These are phyloP conservation scores for Enteromius viviparus DNA, from an alignment of 2,797 vertebrate genomes.

Conservation along the genomic window DNA sequence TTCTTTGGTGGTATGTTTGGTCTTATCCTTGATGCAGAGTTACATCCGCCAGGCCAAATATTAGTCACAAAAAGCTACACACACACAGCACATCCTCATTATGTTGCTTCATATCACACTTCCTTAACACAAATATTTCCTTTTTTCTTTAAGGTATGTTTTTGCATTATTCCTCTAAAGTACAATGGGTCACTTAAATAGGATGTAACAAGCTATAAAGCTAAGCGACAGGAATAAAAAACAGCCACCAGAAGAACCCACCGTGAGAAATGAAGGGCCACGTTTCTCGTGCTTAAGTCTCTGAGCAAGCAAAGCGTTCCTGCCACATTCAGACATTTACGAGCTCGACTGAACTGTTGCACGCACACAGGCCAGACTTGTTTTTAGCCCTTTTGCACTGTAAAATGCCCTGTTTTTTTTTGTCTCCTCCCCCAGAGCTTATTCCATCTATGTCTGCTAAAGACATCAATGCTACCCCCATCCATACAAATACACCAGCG, in stretches of 20 bases:
- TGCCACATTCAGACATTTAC: constrained; percentile 39
- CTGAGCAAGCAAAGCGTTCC: constrained; percentile 35
- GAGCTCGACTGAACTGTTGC: constrained; percentile 46
- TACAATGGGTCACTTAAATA: not conserved
- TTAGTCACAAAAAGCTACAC: constrained; percentile 52
- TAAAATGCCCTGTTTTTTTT: constrained; percentile 62
- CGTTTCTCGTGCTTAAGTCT: not conserved
- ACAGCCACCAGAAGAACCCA: not conserved
- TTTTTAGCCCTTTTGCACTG: constrained; percentile 51
- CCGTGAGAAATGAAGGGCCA: constrained; percentile 1
- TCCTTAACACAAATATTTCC: not conserved
- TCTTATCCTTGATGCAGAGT: constrained; percentile 54
- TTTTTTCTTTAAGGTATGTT: not conserved
- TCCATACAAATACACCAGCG: constrained; percentile 49
- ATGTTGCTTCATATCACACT: not conserved
- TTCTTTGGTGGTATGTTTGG: constrained; percentile 50
- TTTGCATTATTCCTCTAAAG: not conserved
- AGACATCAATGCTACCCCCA: constrained; percentile 67
- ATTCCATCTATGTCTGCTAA: constrained; percentile 71
- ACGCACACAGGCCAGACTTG: constrained; percentile 32
- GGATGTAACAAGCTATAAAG: not conserved
- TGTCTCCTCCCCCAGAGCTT: constrained; percentile 56
- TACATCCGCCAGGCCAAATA: constrained; percentile 57
- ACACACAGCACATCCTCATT: constrained; percentile 24
- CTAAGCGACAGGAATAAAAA: constrained; percentile 3